Percentiles rank a stretch among this genome's conserved stretches.
Evolutionary conservation across 2,797 vertebrate genomes (phyloP).

Genomic region (Poecilia wingei): DNA sequence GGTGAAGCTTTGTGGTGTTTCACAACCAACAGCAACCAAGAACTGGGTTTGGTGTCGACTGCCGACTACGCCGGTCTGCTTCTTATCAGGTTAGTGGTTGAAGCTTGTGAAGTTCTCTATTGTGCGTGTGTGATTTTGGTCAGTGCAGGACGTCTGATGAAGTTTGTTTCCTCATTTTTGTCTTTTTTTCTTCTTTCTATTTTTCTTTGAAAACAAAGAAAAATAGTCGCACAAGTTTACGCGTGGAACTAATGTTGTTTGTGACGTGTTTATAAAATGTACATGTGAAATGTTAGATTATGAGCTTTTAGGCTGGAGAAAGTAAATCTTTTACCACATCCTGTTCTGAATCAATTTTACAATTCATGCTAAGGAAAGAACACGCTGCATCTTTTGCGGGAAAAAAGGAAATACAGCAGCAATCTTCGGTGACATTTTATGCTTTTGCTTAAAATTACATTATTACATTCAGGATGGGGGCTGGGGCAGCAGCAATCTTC

Average conservation of each 20-base stretch:
- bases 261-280: neutral
- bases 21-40: neutral
- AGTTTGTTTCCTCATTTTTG: neutral
- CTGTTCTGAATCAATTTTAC: conserved; percentile 23
- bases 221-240: neutral
- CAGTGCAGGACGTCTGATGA: neutral
- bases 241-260: neutral
- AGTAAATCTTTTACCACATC: conserved; percentile 46
- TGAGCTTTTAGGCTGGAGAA: neutral
- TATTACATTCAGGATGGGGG: too few species aligned
- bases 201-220: neutral
- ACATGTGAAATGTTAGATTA: too few species aligned
- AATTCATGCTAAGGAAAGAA: neutral
- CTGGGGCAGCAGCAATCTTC: neutral
- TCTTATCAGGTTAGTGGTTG: conserved; percentile 43
- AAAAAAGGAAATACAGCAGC: neutral
- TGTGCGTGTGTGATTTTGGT: neutral
- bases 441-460: neutral
- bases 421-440: neutral
- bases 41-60: neutral
- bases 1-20: neutral
- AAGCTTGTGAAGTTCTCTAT: conserved; percentile 1
- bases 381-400: neutral
- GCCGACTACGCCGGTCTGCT: neutral
- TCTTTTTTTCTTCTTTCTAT: neutral